These are phyloP conservation scores for Paratilapia polleni DNA, from an alignment of 2,113 vertebrate species.

Conservation along the genomic window DNA sequence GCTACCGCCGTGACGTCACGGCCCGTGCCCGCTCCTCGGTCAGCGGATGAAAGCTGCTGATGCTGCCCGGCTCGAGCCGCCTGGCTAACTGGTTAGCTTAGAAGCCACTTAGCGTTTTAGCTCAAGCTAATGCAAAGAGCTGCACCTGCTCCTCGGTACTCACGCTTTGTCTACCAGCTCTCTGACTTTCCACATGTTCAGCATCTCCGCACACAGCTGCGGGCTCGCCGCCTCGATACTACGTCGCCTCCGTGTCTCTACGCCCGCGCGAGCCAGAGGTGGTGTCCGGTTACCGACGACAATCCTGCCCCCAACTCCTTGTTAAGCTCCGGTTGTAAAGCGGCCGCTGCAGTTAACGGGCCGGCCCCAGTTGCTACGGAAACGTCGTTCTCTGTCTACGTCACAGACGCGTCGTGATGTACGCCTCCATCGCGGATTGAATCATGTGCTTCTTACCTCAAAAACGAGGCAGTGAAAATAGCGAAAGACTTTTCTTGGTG, in stretches of 20 bases:
- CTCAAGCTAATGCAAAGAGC: background rate
- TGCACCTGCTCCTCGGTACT: constrained; percentile 79
- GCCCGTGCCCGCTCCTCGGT: constrained; percentile 41
- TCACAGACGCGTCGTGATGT: constrained; percentile 55
- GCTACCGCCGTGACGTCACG: constrained; percentile 75
- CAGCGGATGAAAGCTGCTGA: constrained; percentile 61
- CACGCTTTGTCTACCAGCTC: constrained; percentile 99
- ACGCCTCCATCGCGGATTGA: background rate
- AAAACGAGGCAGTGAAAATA: background rate
- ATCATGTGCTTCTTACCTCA: background rate
- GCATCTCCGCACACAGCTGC: constrained; percentile 81
- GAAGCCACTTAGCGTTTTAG: constrained; percentile 18
- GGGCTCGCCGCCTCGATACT: constrained; percentile 69
- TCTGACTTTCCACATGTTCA: constrained; percentile 98
- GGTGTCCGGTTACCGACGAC: constrained; percentile 61
- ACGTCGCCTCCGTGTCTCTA: constrained; percentile 63
- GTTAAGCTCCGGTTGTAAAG: constrained; percentile 32
- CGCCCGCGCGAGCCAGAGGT: constrained; percentile 51
- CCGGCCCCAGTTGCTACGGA: constrained; percentile 79
- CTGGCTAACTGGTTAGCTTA: constrained; percentile 26
- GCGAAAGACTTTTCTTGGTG: background rate
- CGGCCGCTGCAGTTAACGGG: constrained; percentile 61
- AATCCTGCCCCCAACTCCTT: constrained; percentile 2
- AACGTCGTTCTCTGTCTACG: constrained; percentile 68
- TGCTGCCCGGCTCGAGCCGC: constrained; percentile 48